Conservation (phyloP, 2,113 vertebrate genomes). For the Chlorodrepanis virens region DNA sequence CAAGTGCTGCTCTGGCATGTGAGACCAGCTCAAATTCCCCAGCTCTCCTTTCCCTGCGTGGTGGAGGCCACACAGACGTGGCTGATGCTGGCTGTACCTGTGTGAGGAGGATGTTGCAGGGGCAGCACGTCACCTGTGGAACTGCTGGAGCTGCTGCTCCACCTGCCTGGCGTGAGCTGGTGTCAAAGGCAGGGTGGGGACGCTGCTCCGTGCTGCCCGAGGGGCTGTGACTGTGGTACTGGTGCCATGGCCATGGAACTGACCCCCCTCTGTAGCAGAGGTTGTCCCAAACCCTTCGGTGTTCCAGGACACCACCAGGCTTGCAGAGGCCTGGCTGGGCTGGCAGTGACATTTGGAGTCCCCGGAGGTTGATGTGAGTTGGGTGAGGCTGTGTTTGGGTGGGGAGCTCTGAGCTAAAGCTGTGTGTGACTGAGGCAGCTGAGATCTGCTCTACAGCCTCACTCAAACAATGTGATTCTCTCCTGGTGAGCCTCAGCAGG, state of each 20-base stretch:
- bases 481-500: background rate
- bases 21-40: rapidly evolving
- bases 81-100: background rate
- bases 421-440: background rate
- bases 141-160: background rate
- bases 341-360: rapidly evolving
- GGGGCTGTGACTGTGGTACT: background rate
- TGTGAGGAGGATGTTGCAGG: rapidly evolving
- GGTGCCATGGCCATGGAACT: rapidly evolving
- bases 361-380: rapidly evolving
- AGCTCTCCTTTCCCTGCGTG: background rate
- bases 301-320: rapidly evolving
- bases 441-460: background rate
- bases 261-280: background rate
- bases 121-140: background rate
- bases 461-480: rapidly evolving
- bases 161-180: rapidly evolving
- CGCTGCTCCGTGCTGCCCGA: rapidly evolving
- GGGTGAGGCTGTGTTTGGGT: background rate
- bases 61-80: rapidly evolving
- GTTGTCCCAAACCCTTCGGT: rapidly evolving
- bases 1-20: rapidly evolving
- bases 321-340: background rate
- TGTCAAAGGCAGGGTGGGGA: rapidly evolving
- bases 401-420: background rate